Evolutionary conservation across 2,113 vertebrate genomes (phyloP), one percentile per base, ranked within the genome.

Genomic region (Protobothrops mucrosquamatus): DNA sequence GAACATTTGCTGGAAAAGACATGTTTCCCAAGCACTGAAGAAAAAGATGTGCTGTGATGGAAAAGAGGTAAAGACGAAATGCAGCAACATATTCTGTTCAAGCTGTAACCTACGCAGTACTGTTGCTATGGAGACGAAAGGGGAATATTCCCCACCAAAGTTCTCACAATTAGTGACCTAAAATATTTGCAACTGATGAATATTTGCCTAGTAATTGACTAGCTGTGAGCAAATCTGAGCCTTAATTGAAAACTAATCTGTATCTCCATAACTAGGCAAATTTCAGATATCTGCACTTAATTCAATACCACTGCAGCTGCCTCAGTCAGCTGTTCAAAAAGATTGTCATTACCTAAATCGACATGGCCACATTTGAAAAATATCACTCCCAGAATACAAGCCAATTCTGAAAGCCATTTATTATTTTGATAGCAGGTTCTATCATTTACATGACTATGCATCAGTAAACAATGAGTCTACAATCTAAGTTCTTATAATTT

Each of bases 321-420:
- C 57, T 89, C 87, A 56, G 56, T 92, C 91, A 46, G 81, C 61
- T 93, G 57, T 86, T 22, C 34, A 22, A 24, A 10, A 57, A 54
- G 87, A 18, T 87, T 85, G 59, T 94, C 92, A 11, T 81, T 51
- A 61, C 34, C 88, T 48, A 12, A 22, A 43, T 39, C 11, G 48
- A 85, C 93, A 85, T 4, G 46, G 18, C 52, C 20, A 51, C 20
- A 11, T 6, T 55, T 74, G 56, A 94, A 94, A 94, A 81, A 57
- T 24, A 22, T 93, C 94, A 95, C 91, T 90, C 52, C 89, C 94
- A 92, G 18, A 0, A 74, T 39, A 57, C 69, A 61, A 81, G 90
- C 89, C 56, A 89, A 90, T 86, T 56, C 54, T 22, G 26, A 93
- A 92, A 3, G 12, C 46, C 86, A 48, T 24, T 59, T 18, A 9